A percentile compares a stretch with the other conserved stretches of the same genome.
phyloP scores from a whole-genome alignment of 64 coral and sea anemone species.

The Montipora cactus region DNA sequence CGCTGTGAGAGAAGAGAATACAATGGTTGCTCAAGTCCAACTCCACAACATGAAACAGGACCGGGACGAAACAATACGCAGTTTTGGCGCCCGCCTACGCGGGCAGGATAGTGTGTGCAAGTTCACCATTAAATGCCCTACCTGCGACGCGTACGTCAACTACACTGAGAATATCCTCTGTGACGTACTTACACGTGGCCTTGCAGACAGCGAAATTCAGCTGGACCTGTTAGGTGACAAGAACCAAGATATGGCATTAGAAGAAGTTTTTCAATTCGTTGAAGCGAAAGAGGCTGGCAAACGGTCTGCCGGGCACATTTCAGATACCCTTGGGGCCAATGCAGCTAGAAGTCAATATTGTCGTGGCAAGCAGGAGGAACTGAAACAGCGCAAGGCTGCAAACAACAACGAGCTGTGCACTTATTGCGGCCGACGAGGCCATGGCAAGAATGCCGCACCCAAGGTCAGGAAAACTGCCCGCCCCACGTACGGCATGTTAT shows the following conservation, averaged over 20 bases:
- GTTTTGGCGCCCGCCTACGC: conserved; percentile 11
- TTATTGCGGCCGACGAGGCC: neutral
- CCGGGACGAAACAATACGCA: neutral
- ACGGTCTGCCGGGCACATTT: conserved; percentile 29
- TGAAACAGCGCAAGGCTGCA: neutral
- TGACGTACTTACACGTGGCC: conserved; percentile 27
- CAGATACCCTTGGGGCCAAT: conserved; percentile 22
- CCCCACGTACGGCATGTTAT: conserved; percentile 10
- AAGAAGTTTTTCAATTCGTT: conserved; percentile 50
- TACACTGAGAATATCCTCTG: conserved; percentile 16
- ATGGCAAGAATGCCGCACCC: neutral
- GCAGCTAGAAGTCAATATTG: conserved; percentile 39
- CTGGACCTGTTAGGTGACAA: conserved; percentile 36
- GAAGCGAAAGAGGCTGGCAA: conserved; percentile 54
- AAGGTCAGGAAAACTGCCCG: neutral
- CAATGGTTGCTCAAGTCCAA: conserved; percentile 26
- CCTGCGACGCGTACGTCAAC: conserved; percentile 28
- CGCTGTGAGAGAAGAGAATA: conserved; percentile 35
- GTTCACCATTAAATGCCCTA: conserved; percentile 1
- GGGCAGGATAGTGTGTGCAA: conserved; percentile 46
- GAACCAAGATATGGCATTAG: conserved; percentile 35
- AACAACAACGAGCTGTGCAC: neutral
- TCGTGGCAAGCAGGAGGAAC: conserved; percentile 12
- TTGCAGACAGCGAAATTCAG: conserved; percentile 39
- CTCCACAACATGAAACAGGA: conserved; percentile 26